Conservation (phyloP, 2,113 vertebrate genomes). For the Trogon melanurus region DNA sequence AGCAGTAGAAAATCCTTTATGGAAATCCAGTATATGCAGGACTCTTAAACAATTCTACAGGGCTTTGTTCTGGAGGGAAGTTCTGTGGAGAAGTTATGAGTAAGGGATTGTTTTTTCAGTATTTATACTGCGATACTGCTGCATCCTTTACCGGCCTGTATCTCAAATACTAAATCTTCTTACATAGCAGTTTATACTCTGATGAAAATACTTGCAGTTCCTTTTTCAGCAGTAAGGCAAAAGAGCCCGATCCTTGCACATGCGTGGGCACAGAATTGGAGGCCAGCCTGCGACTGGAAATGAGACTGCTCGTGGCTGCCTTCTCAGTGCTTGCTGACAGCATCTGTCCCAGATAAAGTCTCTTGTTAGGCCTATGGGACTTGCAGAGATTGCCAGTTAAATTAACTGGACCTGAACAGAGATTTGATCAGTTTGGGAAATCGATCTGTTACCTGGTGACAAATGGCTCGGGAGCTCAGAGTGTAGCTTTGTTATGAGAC, state of each 20-base stretch:
- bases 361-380: not conserved
- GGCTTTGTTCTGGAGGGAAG: not conserved
- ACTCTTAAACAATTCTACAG: not conserved
- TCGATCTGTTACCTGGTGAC: not conserved
- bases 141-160: not conserved
- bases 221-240: not conserved
- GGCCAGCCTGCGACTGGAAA: not conserved
- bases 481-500: not conserved
- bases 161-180: not conserved
- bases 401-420: not conserved
- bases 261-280: not conserved
- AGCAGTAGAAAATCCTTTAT: not conserved
- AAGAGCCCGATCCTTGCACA: not conserved
- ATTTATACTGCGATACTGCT: not conserved
- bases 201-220: not conserved
- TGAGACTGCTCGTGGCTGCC: not conserved
- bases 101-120: not conserved
- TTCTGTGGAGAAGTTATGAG: not conserved
- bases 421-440: not conserved
- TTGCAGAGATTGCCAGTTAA: constrained; percentile 20
- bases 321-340: not conserved
- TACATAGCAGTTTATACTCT: not conserved
- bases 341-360: constrained; percentile 1
- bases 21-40: not conserved
- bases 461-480: not conserved